Conservation (phyloP, 2,888 invertebrate genomes). For the Mythimna pallens region DNA sequence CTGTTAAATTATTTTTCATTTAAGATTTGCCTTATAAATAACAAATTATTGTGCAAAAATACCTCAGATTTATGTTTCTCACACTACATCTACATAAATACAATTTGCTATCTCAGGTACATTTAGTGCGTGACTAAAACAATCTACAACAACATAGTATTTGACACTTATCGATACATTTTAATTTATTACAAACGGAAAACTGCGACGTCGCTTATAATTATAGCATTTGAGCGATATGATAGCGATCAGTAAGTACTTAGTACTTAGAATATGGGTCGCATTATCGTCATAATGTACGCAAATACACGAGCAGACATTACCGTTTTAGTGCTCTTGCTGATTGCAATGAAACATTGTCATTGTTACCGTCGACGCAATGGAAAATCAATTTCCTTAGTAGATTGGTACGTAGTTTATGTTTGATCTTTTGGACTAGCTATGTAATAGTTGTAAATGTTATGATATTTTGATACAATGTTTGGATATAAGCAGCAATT, state of each 20-base stretch:
- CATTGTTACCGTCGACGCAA: constrained; percentile 51
- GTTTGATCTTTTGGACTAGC: constrained; percentile 30
- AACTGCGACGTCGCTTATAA: constrained; percentile 63
- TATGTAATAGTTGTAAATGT: constrained; percentile 2
- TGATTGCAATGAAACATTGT: constrained; percentile 62
- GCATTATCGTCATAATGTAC: constrained; percentile 77
- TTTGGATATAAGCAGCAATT: constrained; percentile 12
- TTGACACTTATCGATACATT: constrained; percentile 67
- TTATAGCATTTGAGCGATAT: constrained; percentile 66
- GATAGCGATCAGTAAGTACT: constrained; percentile 64
- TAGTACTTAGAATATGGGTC: constrained; percentile 77
- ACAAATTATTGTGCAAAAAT: background rate
- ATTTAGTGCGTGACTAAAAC: constrained; percentile 51
- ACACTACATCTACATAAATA: background rate
- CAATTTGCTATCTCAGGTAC: constrained; percentile 20
- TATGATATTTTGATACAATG: constrained; percentile 21
- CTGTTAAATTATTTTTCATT: background rate
- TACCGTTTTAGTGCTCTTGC: constrained; percentile 66
- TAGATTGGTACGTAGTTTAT: constrained; percentile 16
- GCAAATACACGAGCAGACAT: constrained; percentile 76
- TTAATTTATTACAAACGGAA: constrained; percentile 72
- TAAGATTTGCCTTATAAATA: too few relatives aligned
- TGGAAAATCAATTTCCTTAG: constrained; percentile 62
- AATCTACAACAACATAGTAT: constrained; percentile 50
- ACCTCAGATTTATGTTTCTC: background rate